Evolutionary conservation across 2,888 invertebrate species (phyloP).

Genomic region (Athalia cordata): DNA sequence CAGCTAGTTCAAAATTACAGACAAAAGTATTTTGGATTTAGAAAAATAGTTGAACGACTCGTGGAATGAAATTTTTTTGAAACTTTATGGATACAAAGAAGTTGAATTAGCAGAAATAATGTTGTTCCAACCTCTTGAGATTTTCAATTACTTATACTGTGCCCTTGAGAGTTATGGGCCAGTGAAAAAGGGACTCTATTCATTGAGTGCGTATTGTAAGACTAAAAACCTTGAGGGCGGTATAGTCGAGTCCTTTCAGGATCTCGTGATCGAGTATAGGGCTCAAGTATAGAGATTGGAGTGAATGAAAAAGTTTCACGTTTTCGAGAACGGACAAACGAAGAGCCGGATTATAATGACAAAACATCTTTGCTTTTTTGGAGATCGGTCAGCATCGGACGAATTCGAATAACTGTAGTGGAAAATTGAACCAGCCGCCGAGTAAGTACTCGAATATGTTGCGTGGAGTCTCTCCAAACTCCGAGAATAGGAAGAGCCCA

Average conservation of each 20-base stretch:
- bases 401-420: slow-evolving; percentile 3
- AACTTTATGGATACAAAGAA: not conserved
- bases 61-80: too few species aligned
- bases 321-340: not conserved
- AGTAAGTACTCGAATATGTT: not conserved
- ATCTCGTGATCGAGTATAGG: not conserved
- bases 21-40: too few species aligned
- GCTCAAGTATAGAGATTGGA: not conserved
- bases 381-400: slow-evolving; percentile 31
- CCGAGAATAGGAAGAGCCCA: too few species aligned
- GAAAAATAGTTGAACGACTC: too few species aligned
- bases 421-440: slow-evolving; percentile 2
- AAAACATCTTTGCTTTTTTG: not conserved
- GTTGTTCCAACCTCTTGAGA: not conserved
- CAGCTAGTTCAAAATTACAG: too few species aligned
- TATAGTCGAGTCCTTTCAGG: slow-evolving; percentile 1
- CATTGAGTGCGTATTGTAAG: slow-evolving; percentile 1
- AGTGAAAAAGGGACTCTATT: too few species aligned
- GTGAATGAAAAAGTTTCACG: not conserved
- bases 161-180: too few species aligned
- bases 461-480: too few species aligned
- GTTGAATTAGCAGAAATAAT: not conserved
- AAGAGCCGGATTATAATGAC: not conserved
- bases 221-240: not conserved
- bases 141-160: not conserved